Evolutionary conservation across 37 sponge, comb jelly and placozoan genomes (phyloP).

Genomic region (Spongia lamella): DNA sequence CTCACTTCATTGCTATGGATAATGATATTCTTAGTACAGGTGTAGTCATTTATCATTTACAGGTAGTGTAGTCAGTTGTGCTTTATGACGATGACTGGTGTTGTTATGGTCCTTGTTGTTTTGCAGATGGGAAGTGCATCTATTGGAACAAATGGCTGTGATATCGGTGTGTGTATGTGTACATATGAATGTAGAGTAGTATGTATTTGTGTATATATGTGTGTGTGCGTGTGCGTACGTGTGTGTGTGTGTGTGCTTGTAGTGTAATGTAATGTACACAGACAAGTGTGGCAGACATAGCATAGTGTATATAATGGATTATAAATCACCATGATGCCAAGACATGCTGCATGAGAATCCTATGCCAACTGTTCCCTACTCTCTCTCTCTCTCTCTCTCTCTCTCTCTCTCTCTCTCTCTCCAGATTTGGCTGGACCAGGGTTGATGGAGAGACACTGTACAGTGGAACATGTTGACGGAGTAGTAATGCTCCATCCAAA

Average conservation of each 20-base stretch:
- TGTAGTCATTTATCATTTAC: constrained; percentile 76
- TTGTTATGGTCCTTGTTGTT: too few species aligned
- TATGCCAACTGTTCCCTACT: background rate
- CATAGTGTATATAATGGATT: background rate
- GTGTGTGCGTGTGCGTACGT: constrained; percentile 11
- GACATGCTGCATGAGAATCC: background rate
- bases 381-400: constrained; percentile 13
- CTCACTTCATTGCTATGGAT: constrained; percentile 81
- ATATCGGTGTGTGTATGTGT: constrained; percentile 5
- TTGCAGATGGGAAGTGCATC: too few species aligned
- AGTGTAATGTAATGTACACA: background rate
- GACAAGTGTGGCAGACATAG: background rate
- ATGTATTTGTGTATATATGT: constrained; percentile 6
- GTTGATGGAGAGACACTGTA: constrained; percentile 42
- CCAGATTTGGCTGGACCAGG: constrained; percentile 36
- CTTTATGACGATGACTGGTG: too few species aligned
- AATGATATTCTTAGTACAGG: constrained; percentile 79
- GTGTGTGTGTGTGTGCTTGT: constrained; percentile 8
- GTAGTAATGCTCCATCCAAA: constrained; percentile 20
- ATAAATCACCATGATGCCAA: background rate
- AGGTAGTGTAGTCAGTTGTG: constrained; percentile 21
- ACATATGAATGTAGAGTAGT: background rate
- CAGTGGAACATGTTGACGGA: constrained; percentile 7
- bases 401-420: constrained; percentile 14
- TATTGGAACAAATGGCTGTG: background rate